Evolutionary conservation across 2,797 vertebrate species (phyloP).

Genomic region (Poeciliopsis paucimaculata): DNA sequence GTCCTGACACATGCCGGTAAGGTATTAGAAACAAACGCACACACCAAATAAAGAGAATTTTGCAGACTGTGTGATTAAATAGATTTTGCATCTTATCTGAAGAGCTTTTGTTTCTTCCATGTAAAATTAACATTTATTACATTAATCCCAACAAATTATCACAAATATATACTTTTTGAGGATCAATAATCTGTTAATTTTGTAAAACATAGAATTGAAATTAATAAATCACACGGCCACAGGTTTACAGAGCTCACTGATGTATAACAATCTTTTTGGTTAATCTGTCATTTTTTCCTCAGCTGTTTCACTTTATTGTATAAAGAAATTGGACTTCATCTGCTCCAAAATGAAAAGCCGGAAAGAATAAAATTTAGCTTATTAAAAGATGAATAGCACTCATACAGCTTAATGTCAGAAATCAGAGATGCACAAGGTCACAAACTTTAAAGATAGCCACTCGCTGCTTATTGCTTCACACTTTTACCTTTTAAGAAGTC

Average conservation of each 20-base stretch:
- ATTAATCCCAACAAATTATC: not conserved
- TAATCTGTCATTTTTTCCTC: not conserved
- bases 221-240: not conserved
- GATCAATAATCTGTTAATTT: not conserved
- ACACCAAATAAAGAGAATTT: not conserved
- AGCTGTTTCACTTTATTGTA: not conserved
- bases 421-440: not conserved
- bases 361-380: not conserved
- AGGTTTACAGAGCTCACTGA: not conserved
- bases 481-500: not conserved
- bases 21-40: too few species aligned
- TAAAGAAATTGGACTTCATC: not conserved
- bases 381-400: not conserved
- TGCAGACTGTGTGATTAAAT: not conserved
- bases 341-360: not conserved
- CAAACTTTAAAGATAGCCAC: not conserved
- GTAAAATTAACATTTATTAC: not conserved
- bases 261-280: not conserved
- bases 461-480: not conserved
- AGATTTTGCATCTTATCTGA: not conserved
- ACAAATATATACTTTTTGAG: not conserved
- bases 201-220: not conserved
- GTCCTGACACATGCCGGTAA: too few species aligned
- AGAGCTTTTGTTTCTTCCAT: not conserved
- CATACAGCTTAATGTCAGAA: not conserved